Conservation (phyloP, 2,113 vertebrate genomes). For the Thermophis baileyi region DNA sequence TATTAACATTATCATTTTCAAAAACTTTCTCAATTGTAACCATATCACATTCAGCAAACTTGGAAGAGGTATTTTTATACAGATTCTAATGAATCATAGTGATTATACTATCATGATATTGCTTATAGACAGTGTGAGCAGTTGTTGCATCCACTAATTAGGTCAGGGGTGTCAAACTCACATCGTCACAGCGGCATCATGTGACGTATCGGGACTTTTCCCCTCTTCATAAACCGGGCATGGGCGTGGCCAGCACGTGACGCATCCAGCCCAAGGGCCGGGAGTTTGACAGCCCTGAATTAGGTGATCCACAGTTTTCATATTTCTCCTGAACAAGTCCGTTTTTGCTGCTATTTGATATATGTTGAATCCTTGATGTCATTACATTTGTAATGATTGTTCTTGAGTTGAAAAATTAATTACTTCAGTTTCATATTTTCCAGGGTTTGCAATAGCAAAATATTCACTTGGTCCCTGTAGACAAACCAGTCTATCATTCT, state of each 20-base stretch:
- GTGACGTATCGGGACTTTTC: too few species aligned
- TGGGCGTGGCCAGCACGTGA: too few species aligned
- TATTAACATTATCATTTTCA: background rate
- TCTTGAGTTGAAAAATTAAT: background rate
- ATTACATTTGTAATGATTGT: background rate
- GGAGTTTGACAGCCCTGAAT: background rate
- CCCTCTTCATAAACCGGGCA: too few species aligned
- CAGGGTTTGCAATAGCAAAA: background rate
- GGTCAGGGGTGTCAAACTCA: background rate
- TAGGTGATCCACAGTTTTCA: background rate
- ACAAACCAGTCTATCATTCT: background rate
- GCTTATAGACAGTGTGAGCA: background rate
- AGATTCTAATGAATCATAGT: background rate
- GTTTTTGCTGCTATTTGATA: background rate
- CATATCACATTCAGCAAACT: background rate
- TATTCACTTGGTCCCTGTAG: background rate
- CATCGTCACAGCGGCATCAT: too few species aligned
- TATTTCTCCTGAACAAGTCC: background rate
- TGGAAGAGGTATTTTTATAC: background rate
- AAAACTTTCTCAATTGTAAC: background rate
- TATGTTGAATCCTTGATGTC: background rate
- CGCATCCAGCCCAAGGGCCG: too few species aligned
- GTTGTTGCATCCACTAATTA: background rate
- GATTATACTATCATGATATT: background rate
- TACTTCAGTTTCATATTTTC: background rate